These are phyloP conservation scores for Falco berigora DNA, from an alignment of 2,797 vertebrate species.

Conservation along the genomic window DNA sequence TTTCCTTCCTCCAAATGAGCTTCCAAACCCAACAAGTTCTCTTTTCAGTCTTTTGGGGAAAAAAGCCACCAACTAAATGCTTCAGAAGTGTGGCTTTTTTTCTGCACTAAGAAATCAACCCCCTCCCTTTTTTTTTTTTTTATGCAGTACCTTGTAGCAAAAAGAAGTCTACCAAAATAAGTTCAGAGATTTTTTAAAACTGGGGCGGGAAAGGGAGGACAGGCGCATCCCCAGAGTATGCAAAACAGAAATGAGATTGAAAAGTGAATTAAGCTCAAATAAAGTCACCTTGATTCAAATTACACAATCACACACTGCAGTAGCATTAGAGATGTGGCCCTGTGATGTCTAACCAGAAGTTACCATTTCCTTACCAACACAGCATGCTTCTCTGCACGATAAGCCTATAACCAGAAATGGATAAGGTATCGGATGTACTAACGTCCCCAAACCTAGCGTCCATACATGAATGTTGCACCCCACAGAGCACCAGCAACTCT, in stretches of 20 bases:
- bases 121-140: background rate
- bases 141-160: background rate
- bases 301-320: background rate
- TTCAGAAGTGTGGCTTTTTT: background rate
- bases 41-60: background rate
- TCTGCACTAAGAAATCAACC: background rate
- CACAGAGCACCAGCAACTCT: background rate
- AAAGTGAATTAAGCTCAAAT: background rate
- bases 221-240: background rate
- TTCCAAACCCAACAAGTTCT: background rate
- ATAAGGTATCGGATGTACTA: background rate
- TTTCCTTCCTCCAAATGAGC: background rate
- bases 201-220: background rate
- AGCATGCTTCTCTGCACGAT: background rate
- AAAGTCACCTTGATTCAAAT: conserved; percentile 56
- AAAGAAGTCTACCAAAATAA: background rate
- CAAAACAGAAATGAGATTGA: background rate
- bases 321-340: background rate
- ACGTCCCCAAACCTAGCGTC: background rate
- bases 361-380: background rate
- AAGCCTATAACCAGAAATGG: background rate
- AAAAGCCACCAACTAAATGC: background rate
- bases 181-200: conserved; percentile 8
- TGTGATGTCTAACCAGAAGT: background rate
- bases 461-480: background rate